phyloP scores from a whole-genome alignment of 1,140 invertebrate genomes.

The Drosophila ogumai region DNA sequence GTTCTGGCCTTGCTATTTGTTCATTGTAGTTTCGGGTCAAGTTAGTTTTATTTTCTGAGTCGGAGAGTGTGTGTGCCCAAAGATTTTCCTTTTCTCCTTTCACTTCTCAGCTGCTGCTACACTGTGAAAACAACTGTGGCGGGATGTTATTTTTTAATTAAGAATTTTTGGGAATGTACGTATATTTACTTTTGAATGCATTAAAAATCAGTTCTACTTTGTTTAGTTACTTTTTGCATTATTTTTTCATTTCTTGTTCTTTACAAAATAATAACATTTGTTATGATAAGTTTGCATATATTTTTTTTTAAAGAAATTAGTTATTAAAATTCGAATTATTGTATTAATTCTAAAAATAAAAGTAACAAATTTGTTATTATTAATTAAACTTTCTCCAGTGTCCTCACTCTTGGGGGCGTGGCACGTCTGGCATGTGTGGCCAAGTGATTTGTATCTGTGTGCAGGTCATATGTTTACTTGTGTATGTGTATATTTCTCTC shows the following conservation, averaged over 20 bases:
- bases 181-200: no score
- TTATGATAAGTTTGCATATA: no score
- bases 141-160: not conserved
- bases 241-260: not conserved
- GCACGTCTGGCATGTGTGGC: conserved; percentile 62
- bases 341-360: not conserved
- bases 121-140: not conserved
- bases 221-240: no score
- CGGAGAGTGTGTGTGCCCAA: conserved; percentile 31
- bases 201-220: not conserved
- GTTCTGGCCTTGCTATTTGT: conserved; percentile 56
- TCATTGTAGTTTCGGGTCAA: conserved; percentile 78
- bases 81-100: conserved; percentile 54
- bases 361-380: not conserved
- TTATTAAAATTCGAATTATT: not conserved
- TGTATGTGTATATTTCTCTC: conserved; percentile 45
- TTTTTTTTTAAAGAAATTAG: not conserved
- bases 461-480: conserved; percentile 32
- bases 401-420: conserved; percentile 10
- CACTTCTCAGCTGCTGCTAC: conserved; percentile 7
- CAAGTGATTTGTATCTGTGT: conserved; percentile 64
- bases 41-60: conserved; percentile 59
- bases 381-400: not conserved
- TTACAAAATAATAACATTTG: not conserved
- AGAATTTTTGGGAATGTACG: not conserved